Evolutionary conservation across 1,140 invertebrate species (phyloP), one percentile per base, ranked within the genome.

Genomic region (Zophobas atratus): DNA sequence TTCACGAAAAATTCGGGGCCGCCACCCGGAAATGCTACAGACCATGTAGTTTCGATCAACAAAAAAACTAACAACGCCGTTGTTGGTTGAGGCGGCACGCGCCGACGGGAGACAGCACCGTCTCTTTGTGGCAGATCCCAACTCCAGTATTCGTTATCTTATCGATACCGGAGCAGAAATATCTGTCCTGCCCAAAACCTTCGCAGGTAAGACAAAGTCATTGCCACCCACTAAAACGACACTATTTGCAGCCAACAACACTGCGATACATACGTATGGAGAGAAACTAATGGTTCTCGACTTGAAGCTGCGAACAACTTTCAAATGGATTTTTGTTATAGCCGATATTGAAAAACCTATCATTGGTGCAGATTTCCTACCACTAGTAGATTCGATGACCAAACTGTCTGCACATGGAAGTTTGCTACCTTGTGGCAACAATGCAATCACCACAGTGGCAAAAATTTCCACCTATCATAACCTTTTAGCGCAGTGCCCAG

Each of bases 231-330:
- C 43, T 57, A 2, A 57, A 34, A 57, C 20, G 20, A 3, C 33
- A 20, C 55, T 57, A 36, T 57, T 57, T 53, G 79, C 79, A 38
- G 79, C 79, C 6, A 79, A 78, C 39, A 56, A 71, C 43, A 63
- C 79, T 6, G 51, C 36, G 39, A 80, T 80, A 32, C 33, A 6
- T 1, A 79, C 70, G 2, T 80, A 36, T 51, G 74, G 79, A 0
- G 8, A 60, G 1, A 35, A 63, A 70, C 8, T 35, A 8, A 6
- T 81, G 6, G 46, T 8, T 0, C 20, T 81, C 38, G 73, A 79
- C 34, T 38, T 81, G 0, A 78, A 76, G 6, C 53, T 80, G 1
- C 79, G 77, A 0, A 49, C 53, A 57, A 34, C 20, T 36, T 77
- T 81, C 55, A 51, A 41, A 1, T 77, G 75, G 75, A 53, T 41